Base-by-base conservation (phyloP, 2,888 invertebrate genomes). In the Crioceris asparagi region DNA sequence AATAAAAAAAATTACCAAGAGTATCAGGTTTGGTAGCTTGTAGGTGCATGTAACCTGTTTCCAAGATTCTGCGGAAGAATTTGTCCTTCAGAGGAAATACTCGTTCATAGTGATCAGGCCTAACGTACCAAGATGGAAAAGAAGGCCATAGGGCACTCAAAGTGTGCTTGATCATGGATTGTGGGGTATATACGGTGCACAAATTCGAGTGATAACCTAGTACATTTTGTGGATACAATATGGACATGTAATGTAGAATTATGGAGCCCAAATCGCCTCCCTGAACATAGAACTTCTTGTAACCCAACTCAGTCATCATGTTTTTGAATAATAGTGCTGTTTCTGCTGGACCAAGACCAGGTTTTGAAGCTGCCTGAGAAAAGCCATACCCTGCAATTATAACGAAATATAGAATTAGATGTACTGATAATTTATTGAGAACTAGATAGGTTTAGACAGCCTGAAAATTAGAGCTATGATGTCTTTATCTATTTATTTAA, bases 21-120 rank as follows among this genome's bases (percentile, higher is more conserved):
- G 90, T 90, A 52, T 92, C 91, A 8, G 92, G 92, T 59, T 88
- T 91, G 0, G 90, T 88, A 0, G 84, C 75, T 57, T 93, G 92
- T 5, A 91, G 45, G 56, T 90, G 88, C 51, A 83, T 60, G 49
- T 78, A 79, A 1, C 78, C 79, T 30, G 55, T 56, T 56, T 78
- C 77, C 29, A 67, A 64, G 27, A 73, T 38, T 60, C 14, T 66
- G 43, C 59, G 63, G 1, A 36, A 29, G 23, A 48, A 41, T 1
- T 43, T 75, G 38, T 64, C 49, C 2, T 46, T 50, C 4, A 75
- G 37, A 0, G 77, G 77, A 49, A 72, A 75, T 55, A 72, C 61
- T 50, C 56, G 67, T 8, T 70, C 62, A n/a, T 17, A 15, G 25
- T 33, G 21, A 16, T 11, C 32, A 14, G 17, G 17, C 15, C 17